These are phyloP conservation scores for Chrysolina oricalcia DNA, from an alignment of 2,888 invertebrate genomes.

Conservation along the genomic window DNA sequence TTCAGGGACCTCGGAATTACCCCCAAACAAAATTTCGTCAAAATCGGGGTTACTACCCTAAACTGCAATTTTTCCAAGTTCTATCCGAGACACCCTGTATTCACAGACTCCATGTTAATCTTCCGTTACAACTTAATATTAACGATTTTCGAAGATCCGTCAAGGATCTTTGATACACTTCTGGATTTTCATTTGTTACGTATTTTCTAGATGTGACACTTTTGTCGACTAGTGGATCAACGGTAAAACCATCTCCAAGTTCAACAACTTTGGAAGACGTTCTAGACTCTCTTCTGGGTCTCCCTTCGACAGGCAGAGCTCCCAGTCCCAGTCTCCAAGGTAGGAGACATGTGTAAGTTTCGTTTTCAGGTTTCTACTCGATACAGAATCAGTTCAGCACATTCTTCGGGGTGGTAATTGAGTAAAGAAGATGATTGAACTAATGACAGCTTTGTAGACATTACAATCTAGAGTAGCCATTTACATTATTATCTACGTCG, in stretches of 20 bases:
- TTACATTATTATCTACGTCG: too few species aligned
- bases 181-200: constrained; percentile 50
- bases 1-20: too few species aligned
- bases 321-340: constrained; percentile 83
- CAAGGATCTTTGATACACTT: background rate
- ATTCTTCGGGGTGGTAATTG: too few species aligned
- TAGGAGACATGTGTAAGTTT: constrained; percentile 87
- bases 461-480: too few species aligned
- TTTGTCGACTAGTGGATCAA: constrained; percentile 72
- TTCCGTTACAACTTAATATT: constrained; percentile 37
- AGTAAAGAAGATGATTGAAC: too few species aligned
- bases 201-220: constrained; percentile 63
- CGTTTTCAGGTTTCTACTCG: constrained; percentile 71
- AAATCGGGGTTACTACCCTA: too few species aligned
- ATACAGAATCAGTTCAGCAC: constrained; percentile 16
- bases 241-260: constrained; percentile 81
- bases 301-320: constrained; percentile 85
- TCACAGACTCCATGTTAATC: background rate
- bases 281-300: constrained; percentile 91
- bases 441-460: too few species aligned
- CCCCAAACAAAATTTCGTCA: too few species aligned
- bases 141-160: constrained; percentile 68
- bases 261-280: constrained; percentile 95
- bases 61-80: too few species aligned
- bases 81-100: too few species aligned